Conservation (phyloP, 30 jellyfish, hydroid and myxozoan genomes). For the Cassiopea xamachana region DNA sequence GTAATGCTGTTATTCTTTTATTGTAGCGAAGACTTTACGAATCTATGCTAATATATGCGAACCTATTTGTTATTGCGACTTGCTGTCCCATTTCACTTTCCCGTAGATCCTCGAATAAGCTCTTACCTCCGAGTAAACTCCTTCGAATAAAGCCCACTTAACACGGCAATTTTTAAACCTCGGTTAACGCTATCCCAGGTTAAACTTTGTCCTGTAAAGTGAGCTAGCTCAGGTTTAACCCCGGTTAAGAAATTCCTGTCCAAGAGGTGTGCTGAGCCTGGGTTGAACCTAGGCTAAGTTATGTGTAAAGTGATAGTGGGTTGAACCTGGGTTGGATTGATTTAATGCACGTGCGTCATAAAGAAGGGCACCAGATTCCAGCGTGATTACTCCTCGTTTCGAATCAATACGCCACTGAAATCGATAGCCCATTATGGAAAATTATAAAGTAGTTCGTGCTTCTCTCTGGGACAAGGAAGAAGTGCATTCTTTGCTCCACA, state of each 20-base stretch:
- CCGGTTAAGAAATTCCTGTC: no score
- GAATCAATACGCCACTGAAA: background rate
- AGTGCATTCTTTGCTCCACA: background rate
- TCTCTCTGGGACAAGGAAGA: slow-evolving; percentile 12
- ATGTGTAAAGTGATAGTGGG: background rate
- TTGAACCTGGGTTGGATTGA: slow-evolving; percentile 6
- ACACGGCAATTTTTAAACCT: no score
- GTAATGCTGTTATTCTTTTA: no score
- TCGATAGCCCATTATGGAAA: background rate
- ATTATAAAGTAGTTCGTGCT: background rate
- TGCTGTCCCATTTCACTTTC: no score
- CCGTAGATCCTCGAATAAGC: no score
- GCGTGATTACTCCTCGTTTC: background rate
- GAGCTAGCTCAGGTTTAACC: no score
- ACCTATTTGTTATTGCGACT: no score
- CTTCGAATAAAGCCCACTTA: no score
- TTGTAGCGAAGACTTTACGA: no score
- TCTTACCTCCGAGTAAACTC: no score
- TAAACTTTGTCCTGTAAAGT: background rate
- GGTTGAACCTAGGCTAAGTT: slow-evolving; percentile 6
- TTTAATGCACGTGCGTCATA: slow-evolving; percentile 1
- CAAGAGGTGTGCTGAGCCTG: background rate
- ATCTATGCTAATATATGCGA: no score
- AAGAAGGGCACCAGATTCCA: background rate
- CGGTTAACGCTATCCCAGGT: background rate